Evolutionary conservation across 2,113 vertebrate genomes (phyloP).

Genomic region (Tragelaphus buxtoni): DNA sequence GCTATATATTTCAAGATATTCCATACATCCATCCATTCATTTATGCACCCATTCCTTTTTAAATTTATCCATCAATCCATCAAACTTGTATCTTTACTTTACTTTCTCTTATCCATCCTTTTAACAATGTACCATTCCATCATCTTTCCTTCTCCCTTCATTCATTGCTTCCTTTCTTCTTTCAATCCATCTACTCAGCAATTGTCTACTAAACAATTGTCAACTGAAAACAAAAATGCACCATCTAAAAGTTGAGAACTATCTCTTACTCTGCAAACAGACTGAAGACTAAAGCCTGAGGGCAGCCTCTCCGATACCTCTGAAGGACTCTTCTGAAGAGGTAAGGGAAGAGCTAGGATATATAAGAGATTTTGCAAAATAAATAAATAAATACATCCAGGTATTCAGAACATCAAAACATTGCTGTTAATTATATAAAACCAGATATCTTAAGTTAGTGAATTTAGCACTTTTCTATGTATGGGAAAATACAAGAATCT

Average conservation of each 20-base stretch:
- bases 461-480: background rate
- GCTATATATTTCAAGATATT: background rate
- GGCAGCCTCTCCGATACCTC: background rate
- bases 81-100: background rate
- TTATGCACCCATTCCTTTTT: fast-evolving
- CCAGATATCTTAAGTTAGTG: background rate
- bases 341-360: background rate
- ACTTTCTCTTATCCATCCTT: background rate
- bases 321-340: background rate
- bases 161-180: background rate
- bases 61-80: background rate
- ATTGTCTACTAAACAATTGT: background rate
- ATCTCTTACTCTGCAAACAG: background rate
- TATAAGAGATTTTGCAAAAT: background rate
- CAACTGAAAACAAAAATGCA: background rate
- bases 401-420: background rate
- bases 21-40: background rate
- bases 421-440: background rate
- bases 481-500: background rate
- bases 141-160: background rate
- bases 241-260: background rate
- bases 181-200: background rate
- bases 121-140: background rate
- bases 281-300: background rate
- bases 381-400: background rate